Conservation (phyloP, 2,113 vertebrate species). For the Vicugna pacos region DNA sequence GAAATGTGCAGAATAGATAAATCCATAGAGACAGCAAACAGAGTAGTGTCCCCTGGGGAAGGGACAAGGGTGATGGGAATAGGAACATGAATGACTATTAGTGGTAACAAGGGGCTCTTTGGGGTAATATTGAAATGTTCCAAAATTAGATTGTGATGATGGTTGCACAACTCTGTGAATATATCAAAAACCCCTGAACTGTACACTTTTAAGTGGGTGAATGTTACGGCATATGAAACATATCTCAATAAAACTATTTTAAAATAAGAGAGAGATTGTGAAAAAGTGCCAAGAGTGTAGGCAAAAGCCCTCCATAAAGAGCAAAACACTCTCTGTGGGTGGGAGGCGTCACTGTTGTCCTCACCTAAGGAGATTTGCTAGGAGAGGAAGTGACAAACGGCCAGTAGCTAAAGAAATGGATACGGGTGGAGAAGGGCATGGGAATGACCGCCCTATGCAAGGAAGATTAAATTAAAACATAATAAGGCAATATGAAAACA, state of each 20-base stretch:
- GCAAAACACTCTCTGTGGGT: not conserved
- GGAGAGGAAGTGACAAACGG: not conserved
- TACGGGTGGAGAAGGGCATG: not conserved
- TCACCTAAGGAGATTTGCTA: not conserved
- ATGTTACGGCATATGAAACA: conserved; percentile 4
- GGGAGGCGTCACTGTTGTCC: not conserved
- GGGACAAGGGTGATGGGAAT: not conserved
- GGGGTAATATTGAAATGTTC: not conserved
- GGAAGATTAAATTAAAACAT: not conserved
- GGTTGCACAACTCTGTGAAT: not conserved
- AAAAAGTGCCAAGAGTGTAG: not conserved
- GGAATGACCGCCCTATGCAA: not conserved
- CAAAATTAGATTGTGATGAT: not conserved
- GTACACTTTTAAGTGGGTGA: not conserved
- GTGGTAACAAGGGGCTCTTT: not conserved
- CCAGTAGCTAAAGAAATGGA: not conserved
- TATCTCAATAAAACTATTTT: not conserved
- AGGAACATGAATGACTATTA: not conserved
- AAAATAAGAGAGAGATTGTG: not conserved
- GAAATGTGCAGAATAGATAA: not conserved
- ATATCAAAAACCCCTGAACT: not conserved
- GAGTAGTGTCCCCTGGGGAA: not conserved
- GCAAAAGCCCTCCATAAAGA: not conserved
- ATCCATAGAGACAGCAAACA: not conserved
- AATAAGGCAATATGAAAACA: not conserved